Conservation (phyloP, 2,113 vertebrate species). For the Indicator indicator region DNA sequence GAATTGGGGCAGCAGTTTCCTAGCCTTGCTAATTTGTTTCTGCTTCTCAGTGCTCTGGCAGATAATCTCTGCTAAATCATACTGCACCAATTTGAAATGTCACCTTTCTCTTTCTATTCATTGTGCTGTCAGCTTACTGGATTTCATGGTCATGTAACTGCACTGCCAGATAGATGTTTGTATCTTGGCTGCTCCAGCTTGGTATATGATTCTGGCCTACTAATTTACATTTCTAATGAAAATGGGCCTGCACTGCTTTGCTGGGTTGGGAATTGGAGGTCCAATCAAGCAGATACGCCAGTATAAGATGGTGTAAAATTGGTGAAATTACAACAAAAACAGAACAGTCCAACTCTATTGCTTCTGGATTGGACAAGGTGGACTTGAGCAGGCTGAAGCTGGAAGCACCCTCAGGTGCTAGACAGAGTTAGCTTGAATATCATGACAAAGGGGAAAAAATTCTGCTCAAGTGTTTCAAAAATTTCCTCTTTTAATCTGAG, state of each 20-base stretch:
- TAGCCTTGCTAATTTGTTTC: neutral
- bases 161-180: neutral
- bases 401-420: neutral
- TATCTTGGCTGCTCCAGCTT: neutral
- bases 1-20: neutral
- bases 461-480: neutral
- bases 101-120: neutral
- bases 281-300: neutral
- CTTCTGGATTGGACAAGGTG: neutral
- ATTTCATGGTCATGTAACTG: neutral
- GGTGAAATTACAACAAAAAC: neutral
- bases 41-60: neutral
- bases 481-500: neutral
- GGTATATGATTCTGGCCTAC: neutral
- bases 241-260: neutral
- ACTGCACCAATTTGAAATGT: neutral
- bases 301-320: neutral
- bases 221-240: neutral
- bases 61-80: neutral
- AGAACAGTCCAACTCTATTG: neutral
- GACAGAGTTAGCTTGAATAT: neutral
- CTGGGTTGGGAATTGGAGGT: neutral
- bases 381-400: neutral
- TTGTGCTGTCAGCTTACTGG: neutral
- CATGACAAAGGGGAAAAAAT: neutral